phyloP scores from a whole-genome alignment of 2,888 invertebrate species.

The Nephrotoma guestfalica region DNA sequence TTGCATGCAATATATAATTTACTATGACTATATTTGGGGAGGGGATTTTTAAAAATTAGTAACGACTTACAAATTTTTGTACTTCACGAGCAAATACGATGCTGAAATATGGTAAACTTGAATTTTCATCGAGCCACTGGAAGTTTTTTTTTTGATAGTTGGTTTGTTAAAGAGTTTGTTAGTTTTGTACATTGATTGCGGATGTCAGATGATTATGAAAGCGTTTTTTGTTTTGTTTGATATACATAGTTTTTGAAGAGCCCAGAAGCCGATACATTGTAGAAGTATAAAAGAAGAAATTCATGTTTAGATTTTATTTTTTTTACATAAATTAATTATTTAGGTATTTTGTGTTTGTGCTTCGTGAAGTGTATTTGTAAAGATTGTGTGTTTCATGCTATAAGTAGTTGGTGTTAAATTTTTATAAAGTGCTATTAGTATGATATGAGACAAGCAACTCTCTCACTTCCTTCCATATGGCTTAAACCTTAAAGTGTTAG shows the following conservation, averaged over 20 bases:
- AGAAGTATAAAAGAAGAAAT: background rate
- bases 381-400: background rate
- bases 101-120: conserved; percentile 49
- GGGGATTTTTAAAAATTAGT: background rate
- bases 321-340: background rate
- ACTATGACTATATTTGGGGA: background rate
- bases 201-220: background rate
- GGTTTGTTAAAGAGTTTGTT: background rate
- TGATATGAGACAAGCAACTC: background rate
- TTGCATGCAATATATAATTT: background rate
- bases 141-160: conserved; percentile 18
- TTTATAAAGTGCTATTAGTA: background rate
- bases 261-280: background rate
- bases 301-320: background rate
- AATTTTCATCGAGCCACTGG: conserved; percentile 63
- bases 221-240: background rate
- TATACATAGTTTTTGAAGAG: background rate
- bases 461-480: background rate
- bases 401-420: background rate
- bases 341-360: background rate
- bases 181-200: background rate
- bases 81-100: conserved; percentile 55
- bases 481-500: background rate
- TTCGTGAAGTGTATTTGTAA: background rate
- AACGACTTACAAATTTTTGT: conserved; percentile 50